These are phyloP conservation scores for Malurus elegans DNA, from an alignment of 2,113 vertebrate species.

Conservation along the genomic window DNA sequence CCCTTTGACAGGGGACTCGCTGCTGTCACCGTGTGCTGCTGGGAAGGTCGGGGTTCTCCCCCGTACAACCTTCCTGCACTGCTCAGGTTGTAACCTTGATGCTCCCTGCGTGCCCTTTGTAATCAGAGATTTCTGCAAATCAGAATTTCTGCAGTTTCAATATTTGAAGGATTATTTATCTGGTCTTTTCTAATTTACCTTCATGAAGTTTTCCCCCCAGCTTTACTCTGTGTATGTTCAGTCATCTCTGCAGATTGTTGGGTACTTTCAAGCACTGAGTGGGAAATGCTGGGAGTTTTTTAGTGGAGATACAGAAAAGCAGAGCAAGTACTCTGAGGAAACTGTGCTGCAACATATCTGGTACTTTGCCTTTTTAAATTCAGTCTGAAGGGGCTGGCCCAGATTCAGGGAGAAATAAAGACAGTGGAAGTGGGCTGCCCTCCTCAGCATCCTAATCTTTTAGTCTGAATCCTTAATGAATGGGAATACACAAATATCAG, in stretches of 20 bases:
- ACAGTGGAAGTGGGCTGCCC: neutral
- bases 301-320: neutral
- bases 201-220: neutral
- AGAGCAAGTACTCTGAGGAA: neutral
- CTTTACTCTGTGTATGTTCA: neutral
- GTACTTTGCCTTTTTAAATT: neutral
- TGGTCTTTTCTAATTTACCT: neutral
- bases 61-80: neutral
- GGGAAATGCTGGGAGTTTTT: neutral
- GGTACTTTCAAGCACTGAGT: neutral
- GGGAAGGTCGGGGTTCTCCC: neutral
- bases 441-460: neutral
- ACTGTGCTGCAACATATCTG: neutral
- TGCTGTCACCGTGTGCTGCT: rapidly evolving
- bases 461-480: neutral
- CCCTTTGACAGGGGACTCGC: rapidly evolving
- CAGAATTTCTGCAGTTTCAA: neutral
- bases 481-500: neutral
- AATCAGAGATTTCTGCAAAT: neutral
- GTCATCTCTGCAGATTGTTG: neutral
- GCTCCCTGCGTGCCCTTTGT: neutral
- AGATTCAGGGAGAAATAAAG: neutral
- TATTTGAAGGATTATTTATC: neutral
- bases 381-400: neutral
- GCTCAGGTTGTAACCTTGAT: neutral